Base-by-base conservation (phyloP, 2,113 vertebrate genomes). In the Rhinolophus ferrumequinum region DNA sequence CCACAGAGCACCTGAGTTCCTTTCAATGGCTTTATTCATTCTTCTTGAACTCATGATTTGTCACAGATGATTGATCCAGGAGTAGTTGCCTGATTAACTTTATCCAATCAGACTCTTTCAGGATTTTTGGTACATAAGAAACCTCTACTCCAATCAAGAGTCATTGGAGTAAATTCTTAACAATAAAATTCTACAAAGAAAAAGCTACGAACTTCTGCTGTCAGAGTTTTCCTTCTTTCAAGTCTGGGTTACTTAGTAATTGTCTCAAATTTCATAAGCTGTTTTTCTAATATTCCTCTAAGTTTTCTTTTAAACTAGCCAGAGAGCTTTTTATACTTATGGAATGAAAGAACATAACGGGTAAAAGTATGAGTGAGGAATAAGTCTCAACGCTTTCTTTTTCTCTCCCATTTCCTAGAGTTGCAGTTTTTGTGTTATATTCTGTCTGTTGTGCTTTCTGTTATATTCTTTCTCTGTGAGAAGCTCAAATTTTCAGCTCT, bases 221-320 rank as follows among this genome's bases (percentile, higher is more conserved):
- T 41, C 81, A 9, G 15, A 35, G 1, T 24, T 87, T 11, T 66
- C 6, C n/a, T 77, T 73, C 33, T 85, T 92, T 24, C n/a, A 72
- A 70, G 2, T 76, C 58, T 26, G 6, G 18, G 22, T 70, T 70
- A 79, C 33, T 83, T 54, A 64, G 30, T 12, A 84, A 82, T 95
- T 94, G 90, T 92, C 54, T 72, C 92, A 83, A 62, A 84, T 90
- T 96, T 90, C 70, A 44, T 60, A 80, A 94, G 21, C 26, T 91
- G 22, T n/a, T 79, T 95, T 95, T 86, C 33, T 91, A 30, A 81
- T 75, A 21, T 75, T 81, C 26, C 12, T 8, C 21, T n/a, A 82
- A 56, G 9, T 52, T 93, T 94, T 80, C 38, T 93, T 11, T 83
- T 95, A 92, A 81, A 30, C 19, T 62, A 90, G 72, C n/a, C n/a